phyloP scores from a whole-genome alignment of 2,113 vertebrate genomes.

The Chloroceryle aenea region DNA sequence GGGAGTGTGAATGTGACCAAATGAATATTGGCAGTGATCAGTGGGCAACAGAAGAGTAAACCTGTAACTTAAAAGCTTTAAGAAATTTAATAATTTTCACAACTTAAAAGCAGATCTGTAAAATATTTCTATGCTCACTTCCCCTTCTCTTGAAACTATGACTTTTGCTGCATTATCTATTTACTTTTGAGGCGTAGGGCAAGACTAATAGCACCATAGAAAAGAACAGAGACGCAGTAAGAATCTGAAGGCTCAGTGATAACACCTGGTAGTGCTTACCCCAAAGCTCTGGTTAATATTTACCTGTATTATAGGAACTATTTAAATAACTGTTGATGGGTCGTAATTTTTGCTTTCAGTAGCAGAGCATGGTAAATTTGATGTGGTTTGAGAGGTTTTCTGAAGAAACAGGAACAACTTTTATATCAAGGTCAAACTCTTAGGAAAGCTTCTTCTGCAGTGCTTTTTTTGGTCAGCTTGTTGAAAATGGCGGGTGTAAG shows the following conservation, averaged over 20 bases:
- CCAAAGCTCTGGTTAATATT: slow-evolving; percentile 73
- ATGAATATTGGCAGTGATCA: not conserved
- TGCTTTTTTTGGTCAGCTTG: not conserved
- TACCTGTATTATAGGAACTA: slow-evolving; percentile 35
- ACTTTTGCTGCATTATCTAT: slow-evolving; percentile 1
- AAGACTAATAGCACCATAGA: not conserved
- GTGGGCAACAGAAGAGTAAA: not conserved
- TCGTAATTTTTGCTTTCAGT: slow-evolving; percentile 19
- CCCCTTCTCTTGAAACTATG: not conserved
- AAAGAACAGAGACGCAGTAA: not conserved
- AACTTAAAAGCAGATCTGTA: not conserved
- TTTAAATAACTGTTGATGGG: not conserved
- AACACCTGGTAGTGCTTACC: slow-evolving; percentile 44
- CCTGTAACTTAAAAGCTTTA: not conserved
- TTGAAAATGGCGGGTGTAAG: slow-evolving; percentile 86
- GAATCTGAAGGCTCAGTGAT: slow-evolving; percentile 13
- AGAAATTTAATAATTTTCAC: not conserved
- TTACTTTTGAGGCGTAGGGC: slow-evolving; percentile 54
- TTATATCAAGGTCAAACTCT: not conserved
- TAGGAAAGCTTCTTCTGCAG: not conserved
- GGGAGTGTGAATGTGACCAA: not conserved
- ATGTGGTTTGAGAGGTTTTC: not conserved
- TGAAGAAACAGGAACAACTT: not conserved
- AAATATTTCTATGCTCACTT: not conserved
- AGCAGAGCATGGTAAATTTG: not conserved